Percentiles rank a stretch among this genome's conserved stretches.
phyloP scores from a whole-genome alignment of 2,797 vertebrate genomes.

The Pteronotus mesoamericanus region DNA sequence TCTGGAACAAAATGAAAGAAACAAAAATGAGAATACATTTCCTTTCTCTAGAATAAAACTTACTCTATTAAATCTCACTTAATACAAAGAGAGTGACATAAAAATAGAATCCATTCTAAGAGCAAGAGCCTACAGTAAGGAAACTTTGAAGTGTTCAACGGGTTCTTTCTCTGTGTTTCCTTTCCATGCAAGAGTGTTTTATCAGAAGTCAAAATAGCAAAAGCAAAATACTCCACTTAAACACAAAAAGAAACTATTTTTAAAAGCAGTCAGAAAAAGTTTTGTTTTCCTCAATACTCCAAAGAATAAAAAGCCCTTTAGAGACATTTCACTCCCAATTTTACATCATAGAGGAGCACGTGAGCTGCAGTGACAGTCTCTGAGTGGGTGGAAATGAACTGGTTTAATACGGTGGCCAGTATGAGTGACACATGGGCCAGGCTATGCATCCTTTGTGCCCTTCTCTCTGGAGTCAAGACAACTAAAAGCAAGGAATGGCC shows the following conservation, averaged over 20 bases:
- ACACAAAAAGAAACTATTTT: neutral
- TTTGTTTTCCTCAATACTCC: neutral
- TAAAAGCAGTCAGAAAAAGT: neutral
- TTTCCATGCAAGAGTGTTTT: neutral
- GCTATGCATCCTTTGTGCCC: neutral
- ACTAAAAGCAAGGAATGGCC: neutral
- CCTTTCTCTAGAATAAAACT: neutral
- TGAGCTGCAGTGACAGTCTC: neutral
- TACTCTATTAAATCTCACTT: neutral
- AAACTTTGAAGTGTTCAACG: accelerated
- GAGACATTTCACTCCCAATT: neutral
- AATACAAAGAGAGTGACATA: neutral
- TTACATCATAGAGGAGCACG: neutral
- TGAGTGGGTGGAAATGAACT: neutral
- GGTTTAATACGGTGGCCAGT: accelerated
- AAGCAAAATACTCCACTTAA: neutral
- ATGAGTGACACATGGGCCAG: neutral
- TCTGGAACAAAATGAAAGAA: neutral
- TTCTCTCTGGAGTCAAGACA: neutral
- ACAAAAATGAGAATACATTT: neutral
- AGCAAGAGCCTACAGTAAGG: neutral
- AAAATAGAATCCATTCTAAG: accelerated
- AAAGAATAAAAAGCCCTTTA: neutral
- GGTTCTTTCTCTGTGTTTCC: neutral
- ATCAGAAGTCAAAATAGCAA: neutral